Percentiles rank a stretch among this genome's conserved stretches.
phyloP scores from a whole-genome alignment of 2,113 vertebrate species.

The Microcebus murinus region DNA sequence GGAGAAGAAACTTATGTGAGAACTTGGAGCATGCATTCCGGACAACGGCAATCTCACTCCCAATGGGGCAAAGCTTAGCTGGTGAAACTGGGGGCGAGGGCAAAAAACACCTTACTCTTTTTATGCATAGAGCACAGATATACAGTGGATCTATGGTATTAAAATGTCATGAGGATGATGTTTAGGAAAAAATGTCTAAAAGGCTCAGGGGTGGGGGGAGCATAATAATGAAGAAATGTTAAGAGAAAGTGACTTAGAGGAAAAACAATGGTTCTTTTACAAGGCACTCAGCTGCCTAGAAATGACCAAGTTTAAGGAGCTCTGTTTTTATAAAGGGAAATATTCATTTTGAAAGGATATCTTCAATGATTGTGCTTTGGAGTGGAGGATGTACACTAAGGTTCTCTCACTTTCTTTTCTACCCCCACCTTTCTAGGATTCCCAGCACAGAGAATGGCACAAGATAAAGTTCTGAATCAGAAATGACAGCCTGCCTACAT shows the following conservation, averaged over 20 bases:
- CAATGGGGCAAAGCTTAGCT: background rate
- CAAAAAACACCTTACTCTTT: background rate
- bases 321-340: background rate
- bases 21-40: background rate
- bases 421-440: background rate
- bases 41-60: background rate
- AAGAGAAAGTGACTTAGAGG: background rate
- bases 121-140: background rate
- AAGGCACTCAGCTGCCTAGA: background rate
- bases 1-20: background rate
- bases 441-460: background rate
- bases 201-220: background rate
- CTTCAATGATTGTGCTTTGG: background rate
- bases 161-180: background rate
- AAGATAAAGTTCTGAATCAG: background rate
- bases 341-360: background rate
- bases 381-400: background rate
- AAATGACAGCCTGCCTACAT: background rate
- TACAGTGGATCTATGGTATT: background rate
- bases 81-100: background rate
- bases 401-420: background rate
- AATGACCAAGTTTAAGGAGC: background rate
- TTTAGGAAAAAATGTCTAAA: background rate
- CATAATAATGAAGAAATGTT: background rate
- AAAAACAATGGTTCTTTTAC: background rate